phyloP scores from a whole-genome alignment of 2,888 invertebrate species.

The Morpho achilles region DNA sequence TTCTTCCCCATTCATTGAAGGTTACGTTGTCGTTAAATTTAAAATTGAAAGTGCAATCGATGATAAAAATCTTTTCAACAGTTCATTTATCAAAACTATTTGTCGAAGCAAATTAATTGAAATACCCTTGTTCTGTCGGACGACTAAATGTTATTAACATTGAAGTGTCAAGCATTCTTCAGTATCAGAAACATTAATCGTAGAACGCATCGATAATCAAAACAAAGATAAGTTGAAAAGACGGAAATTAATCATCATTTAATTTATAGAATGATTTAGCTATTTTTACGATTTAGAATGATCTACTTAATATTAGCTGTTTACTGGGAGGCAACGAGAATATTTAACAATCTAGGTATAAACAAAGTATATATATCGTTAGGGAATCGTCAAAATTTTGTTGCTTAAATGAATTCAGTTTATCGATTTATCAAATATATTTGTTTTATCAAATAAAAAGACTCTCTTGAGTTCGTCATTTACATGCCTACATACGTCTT shows the following conservation, averaged over 20 bases:
- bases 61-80: constrained; percentile 10
- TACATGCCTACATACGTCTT: too few species aligned
- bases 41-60: constrained; percentile 3
- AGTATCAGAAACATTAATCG: constrained; percentile 9
- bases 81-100: constrained; percentile 6
- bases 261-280: too few species aligned
- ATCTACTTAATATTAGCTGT: too few species aligned
- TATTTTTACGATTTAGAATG: too few species aligned
- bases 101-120: constrained; percentile 15
- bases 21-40: background rate
- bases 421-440: too few species aligned
- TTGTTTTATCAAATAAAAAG: too few species aligned
- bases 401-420: too few species aligned
- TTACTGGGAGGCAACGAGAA: too few species aligned
- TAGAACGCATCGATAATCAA: constrained; percentile 6
- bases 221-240: constrained; percentile 4
- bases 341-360: too few species aligned
- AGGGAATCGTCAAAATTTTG: too few species aligned
- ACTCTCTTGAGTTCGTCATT: too few species aligned
- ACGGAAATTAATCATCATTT: background rate
- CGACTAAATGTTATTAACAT: constrained; percentile 13
- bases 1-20: background rate
- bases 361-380: too few species aligned
- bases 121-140: constrained; percentile 19
- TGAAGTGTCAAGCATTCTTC: constrained; percentile 17